phyloP scores from a whole-genome alignment of 2,888 invertebrate species.

The Malachius bipustulatus region DNA sequence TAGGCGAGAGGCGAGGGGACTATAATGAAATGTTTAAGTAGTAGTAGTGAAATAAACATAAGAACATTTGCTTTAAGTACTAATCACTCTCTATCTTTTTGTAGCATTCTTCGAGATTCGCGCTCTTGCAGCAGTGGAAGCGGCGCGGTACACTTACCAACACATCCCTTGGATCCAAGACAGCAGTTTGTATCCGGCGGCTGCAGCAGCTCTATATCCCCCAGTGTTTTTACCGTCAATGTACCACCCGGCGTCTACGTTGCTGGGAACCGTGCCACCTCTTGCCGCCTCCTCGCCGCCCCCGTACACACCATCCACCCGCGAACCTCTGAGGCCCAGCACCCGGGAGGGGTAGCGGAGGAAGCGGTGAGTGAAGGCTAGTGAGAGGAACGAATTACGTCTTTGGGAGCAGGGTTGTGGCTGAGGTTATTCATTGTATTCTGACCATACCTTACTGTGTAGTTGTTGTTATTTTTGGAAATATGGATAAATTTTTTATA shows the following conservation, averaged over 20 bases:
- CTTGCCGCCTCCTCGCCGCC: conserved; percentile 7
- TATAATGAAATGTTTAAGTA: too few species aligned
- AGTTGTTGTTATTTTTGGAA: too few species aligned
- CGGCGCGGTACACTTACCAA: conserved; percentile 28
- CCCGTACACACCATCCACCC: conserved; percentile 9
- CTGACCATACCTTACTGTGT: too few species aligned
- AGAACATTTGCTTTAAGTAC: conserved; percentile 1
- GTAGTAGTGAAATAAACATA: neutral
- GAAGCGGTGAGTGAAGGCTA: too few species aligned
- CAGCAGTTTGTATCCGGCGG: conserved; percentile 21
- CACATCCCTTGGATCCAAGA: conserved; percentile 26
- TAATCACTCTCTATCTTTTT: conserved; percentile 14
- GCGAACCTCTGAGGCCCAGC: conserved; percentile 17
- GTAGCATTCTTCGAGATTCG: conserved; percentile 30
- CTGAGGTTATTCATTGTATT: too few species aligned
- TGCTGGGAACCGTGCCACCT: conserved; percentile 24
- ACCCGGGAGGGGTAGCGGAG: too few species aligned
- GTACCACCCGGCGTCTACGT: conserved; percentile 22
- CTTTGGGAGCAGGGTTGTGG: too few species aligned
- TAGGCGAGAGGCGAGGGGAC: too few species aligned
- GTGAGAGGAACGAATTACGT: too few species aligned
- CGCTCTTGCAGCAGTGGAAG: conserved; percentile 28
- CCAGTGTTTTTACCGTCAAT: conserved; percentile 29
- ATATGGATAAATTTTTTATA: too few species aligned
- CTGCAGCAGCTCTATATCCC: conserved; percentile 25